Conservation (phyloP, 2,113 vertebrate genomes). For the Okapia johnstoni region DNA sequence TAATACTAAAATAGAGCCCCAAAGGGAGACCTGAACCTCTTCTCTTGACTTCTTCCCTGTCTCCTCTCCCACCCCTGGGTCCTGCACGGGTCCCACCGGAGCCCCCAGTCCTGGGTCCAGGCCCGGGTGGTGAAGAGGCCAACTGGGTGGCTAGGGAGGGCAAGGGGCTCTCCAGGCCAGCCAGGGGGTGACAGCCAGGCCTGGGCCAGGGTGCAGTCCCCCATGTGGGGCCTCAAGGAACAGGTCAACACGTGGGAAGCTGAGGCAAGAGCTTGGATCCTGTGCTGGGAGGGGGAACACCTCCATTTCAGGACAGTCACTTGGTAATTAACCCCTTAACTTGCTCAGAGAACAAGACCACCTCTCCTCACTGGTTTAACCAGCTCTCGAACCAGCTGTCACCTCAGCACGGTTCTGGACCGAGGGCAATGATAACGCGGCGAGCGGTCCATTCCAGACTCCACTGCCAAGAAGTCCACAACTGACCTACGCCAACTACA, state of each 20-base stretch:
- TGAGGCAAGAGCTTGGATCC: background rate
- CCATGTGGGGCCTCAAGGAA: fast-evolving
- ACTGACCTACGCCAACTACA: background rate
- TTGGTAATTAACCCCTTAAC: background rate
- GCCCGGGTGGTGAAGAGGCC: background rate
- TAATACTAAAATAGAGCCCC: background rate
- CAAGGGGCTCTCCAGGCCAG: background rate
- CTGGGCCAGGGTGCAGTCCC: background rate
- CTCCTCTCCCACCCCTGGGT: background rate
- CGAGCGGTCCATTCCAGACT: background rate
- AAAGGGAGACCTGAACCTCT: background rate
- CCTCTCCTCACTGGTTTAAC: background rate
- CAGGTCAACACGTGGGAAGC: fast-evolving
- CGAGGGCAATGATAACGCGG: fast-evolving
- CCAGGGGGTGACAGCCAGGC: background rate
- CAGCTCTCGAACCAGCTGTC: background rate
- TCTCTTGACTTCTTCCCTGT: background rate
- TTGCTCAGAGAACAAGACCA: background rate
- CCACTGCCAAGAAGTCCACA: background rate
- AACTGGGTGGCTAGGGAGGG: background rate
- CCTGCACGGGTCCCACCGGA: background rate
- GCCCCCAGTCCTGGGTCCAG: background rate
- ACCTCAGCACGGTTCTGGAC: too few species aligned
- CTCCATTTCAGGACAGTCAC: background rate
- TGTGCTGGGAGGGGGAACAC: background rate